Evolutionary conservation across 2,113 vertebrate genomes (phyloP).

Genomic region (Lucifuga dentata): DNA sequence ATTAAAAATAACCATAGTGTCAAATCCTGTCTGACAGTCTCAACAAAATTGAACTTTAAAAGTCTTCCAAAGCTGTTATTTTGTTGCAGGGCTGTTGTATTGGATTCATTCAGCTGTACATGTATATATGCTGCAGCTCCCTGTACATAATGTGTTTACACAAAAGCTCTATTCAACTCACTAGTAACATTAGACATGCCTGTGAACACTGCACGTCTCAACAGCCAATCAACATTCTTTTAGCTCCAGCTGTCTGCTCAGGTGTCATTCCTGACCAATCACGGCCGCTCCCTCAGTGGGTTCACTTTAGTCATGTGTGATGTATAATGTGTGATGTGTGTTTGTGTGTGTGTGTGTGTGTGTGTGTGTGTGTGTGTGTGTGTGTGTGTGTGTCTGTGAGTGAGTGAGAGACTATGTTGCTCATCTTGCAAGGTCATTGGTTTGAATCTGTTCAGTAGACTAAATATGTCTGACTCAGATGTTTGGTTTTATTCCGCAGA

Average conservation of each 20-base stretch:
- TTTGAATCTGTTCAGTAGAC: too few relatives aligned
- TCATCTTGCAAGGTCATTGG: too few relatives aligned
- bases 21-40: neutral
- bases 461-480: too few relatives aligned
- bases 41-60: neutral
- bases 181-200: slow-evolving; percentile 26
- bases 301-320: neutral
- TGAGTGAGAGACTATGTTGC: too few relatives aligned
- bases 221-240: slow-evolving; percentile 62
- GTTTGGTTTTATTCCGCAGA: too few relatives aligned
- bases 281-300: neutral
- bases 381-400: neutral
- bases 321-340: slow-evolving; percentile 4
- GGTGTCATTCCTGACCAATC: slow-evolving; percentile 70
- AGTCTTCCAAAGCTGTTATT: neutral
- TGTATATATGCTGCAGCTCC: neutral
- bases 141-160: slow-evolving; percentile 53
- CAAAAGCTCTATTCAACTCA: slow-evolving; percentile 62
- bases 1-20: neutral
- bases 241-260: slow-evolving; percentile 52
- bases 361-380: neutral
- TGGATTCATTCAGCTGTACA: slow-evolving; percentile 1
- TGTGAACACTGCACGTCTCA: slow-evolving; percentile 45
- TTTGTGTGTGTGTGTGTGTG: neutral
- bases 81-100: slow-evolving; percentile 8